Base-by-base conservation (phyloP, 2,888 invertebrate species). In the Heliconius erato region DNA sequence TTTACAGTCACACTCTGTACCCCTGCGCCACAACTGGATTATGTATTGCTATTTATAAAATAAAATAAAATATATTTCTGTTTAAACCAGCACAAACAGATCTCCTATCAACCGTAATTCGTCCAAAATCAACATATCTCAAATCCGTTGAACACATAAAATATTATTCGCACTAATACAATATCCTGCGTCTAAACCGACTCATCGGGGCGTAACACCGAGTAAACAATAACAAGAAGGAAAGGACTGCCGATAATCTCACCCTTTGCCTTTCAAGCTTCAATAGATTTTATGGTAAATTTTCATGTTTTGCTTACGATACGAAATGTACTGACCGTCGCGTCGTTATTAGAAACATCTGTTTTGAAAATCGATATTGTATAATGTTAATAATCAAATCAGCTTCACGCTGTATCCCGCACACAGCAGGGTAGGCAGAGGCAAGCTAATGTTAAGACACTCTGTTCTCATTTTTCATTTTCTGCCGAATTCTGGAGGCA, bases 211-310 rank as follows among this genome's bases (percentile, higher is more conserved):
- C 80, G 82, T 71, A 80, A 82, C 40, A 54, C 74, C 79, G 74
- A 80, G 82, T 83, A 83, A 83, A 84, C 84, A 84, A 80, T 76
- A 82, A 82, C 83, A 84, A 84, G 80, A 83, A 71, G 76, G 79
- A 79, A 68, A 69, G 79, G 74, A 69, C 79, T 71, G 59, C 79
- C 79, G 82, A 77, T 82, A 79, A 82, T 82, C 76, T 82, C 49
- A 80, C 79, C 82, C 76, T 82, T 80, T 69, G 63, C 44, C 49
- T 68, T 40, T 74, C 74, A 71, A 82, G 69, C 76, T 82, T 69
- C 63, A 80, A 79, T 74, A 68, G 49, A 59, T 74, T 63, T 67
- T 65, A 28, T 71, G 44, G 19, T 80, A 74, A 74, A 82, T 79
- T 79, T 74, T 54, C 79, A 72, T 71, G 44, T 40, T 71, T 44